These are phyloP conservation scores for Netelia fuscicornis DNA, from an alignment of 2,888 invertebrate genomes.

Conservation along the genomic window DNA sequence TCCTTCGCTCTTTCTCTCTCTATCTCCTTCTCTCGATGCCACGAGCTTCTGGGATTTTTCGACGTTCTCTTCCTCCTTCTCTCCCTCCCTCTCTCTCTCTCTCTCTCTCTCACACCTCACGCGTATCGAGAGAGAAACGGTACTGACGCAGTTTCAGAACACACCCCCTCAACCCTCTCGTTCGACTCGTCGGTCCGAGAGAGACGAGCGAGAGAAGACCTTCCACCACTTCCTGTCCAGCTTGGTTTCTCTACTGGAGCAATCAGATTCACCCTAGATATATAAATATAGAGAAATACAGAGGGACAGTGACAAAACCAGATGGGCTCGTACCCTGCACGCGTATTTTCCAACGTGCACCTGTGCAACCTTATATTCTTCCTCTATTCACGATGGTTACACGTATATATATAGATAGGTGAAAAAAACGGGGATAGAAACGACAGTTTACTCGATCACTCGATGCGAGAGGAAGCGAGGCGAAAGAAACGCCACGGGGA, in stretches of 20 bases:
- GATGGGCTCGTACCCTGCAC: constrained; percentile 26
- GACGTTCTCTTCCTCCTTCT: constrained; percentile 20
- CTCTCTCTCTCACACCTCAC: constrained; percentile 18
- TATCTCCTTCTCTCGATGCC: constrained; percentile 8
- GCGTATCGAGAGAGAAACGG: constrained; percentile 4
- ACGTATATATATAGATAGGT: neutral
- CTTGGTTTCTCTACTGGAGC: constrained; percentile 9
- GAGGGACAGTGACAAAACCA: too few species aligned
- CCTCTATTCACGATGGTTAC: constrained; percentile 11
- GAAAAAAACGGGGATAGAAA: neutral
- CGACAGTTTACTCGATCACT: constrained; percentile 56
- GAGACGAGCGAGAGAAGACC: constrained; percentile 33
- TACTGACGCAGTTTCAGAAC: neutral
- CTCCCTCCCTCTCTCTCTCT: neutral
- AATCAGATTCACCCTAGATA: constrained; percentile 15
- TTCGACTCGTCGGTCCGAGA: neutral
- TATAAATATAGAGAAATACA: constrained; percentile 3
- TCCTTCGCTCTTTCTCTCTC: constrained; percentile 59
- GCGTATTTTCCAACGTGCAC: constrained; percentile 34
- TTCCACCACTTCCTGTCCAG: constrained; percentile 32
- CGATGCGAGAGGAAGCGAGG: constrained; percentile 46
- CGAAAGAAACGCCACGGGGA: constrained; percentile 32
- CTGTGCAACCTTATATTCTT: constrained; percentile 32
- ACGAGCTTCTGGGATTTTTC: constrained; percentile 12
- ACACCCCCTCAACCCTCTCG: constrained; percentile 1